Conservation (phyloP, 2,797 vertebrate species). For the Ficedula albicollis region DNA sequence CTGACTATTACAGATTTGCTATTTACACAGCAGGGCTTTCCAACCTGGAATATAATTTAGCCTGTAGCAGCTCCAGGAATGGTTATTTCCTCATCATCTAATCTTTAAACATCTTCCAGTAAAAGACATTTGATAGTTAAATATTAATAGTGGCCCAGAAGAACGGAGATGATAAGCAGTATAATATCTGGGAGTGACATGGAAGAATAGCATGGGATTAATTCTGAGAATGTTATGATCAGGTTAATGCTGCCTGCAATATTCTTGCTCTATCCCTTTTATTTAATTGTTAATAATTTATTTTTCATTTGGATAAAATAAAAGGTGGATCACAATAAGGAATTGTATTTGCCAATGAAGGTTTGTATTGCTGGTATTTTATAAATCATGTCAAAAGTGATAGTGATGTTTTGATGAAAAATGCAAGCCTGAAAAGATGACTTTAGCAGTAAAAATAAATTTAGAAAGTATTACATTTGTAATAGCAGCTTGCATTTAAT, state of each 20-base stretch:
- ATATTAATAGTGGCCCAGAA: constrained; percentile 39
- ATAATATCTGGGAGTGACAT: constrained; percentile 16
- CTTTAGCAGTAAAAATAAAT: constrained; percentile 23
- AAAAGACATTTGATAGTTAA: constrained; percentile 42
- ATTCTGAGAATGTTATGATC: constrained; percentile 22
- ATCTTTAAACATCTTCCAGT: constrained; percentile 40
- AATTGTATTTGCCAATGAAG: neutral
- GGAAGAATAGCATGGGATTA: constrained; percentile 26
- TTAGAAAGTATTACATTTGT: neutral
- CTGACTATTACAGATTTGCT: neutral
- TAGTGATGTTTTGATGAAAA: constrained; percentile 54
- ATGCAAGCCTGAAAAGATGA: neutral
- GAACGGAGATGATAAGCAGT: constrained; percentile 17
- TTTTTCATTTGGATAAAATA: constrained; percentile 45
- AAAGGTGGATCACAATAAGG: neutral
- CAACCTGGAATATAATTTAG: neutral
- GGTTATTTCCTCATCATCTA: neutral
- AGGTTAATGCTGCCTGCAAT: constrained; percentile 24
- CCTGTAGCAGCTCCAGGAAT: neutral
- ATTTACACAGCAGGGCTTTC: neutral
- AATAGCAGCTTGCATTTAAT: neutral
- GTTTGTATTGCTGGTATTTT: neutral
- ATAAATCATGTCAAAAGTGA: neutral
- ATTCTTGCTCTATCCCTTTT: neutral
- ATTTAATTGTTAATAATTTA: constrained; percentile 46